phyloP scores from a whole-genome alignment of 1,140 invertebrate genomes.

The Melitaea cinxia region DNA sequence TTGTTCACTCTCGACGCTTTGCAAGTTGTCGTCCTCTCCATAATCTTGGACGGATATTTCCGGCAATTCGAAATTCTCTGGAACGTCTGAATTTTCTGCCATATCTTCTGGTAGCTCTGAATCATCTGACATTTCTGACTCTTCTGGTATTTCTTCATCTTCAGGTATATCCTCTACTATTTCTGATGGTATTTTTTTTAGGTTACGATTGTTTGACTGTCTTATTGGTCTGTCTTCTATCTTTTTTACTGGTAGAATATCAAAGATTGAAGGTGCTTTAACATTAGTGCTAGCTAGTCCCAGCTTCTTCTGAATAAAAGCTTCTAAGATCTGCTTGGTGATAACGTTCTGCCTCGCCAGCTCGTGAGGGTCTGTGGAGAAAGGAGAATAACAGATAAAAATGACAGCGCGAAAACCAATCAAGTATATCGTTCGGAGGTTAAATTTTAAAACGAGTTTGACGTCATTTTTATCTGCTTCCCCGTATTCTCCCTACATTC shows the following conservation, averaged over 20 bases:
- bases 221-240: slow-evolving; percentile 48
- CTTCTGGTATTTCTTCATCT: slow-evolving; percentile 29
- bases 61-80: slow-evolving; percentile 10
- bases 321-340: slow-evolving; percentile 87
- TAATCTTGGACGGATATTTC: slow-evolving; percentile 48
- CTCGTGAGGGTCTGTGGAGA: slow-evolving; percentile 82
- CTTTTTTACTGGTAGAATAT: slow-evolving; percentile 82
- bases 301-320: slow-evolving; percentile 85
- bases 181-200: slow-evolving; percentile 25
- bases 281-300: slow-evolving; percentile 72
- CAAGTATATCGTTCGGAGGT: slow-evolving; percentile 34
- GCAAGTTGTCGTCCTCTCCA: slow-evolving; percentile 77
- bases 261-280: slow-evolving; percentile 82
- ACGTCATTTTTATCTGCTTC: slow-evolving; percentile 79
- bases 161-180: slow-evolving; percentile 21
- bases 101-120: slow-evolving; percentile 32
- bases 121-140: slow-evolving; percentile 29
- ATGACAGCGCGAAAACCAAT: slow-evolving; percentile 66
- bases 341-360: slow-evolving; percentile 87
- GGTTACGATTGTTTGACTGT: slow-evolving; percentile 35
- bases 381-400: slow-evolving; percentile 79
- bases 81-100: slow-evolving; percentile 17
- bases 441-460: slow-evolving; percentile 44
- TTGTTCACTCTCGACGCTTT: slow-evolving; percentile 86
- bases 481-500: slow-evolving; percentile 44